A percentile compares a stretch with the other conserved stretches of the same genome.
Conservation (phyloP, 2,113 vertebrate genomes). For the Clarias batrachus region DNA sequence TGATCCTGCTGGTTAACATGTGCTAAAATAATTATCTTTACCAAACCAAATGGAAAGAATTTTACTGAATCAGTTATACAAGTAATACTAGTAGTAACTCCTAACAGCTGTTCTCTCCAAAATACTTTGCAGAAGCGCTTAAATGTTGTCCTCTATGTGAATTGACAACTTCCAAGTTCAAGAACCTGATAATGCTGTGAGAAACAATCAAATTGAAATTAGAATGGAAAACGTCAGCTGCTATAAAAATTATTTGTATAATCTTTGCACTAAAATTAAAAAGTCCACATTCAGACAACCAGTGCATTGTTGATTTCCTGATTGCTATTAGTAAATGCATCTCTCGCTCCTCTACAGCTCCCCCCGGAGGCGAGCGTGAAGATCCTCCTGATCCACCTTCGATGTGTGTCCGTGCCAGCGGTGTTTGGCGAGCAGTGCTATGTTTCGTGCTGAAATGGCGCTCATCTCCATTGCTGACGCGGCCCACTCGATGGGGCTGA, state of each 20-base stretch:
- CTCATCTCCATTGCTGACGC: slow-evolving; percentile 94
- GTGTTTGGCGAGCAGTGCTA: slow-evolving; percentile 84
- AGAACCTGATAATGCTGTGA: background rate
- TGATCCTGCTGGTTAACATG: too few species aligned
- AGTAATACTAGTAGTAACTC: too few species aligned
- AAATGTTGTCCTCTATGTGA: background rate
- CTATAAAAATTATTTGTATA: background rate
- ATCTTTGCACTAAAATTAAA: background rate
- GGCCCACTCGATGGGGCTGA: slow-evolving; percentile 82
- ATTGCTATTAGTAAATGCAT: background rate
- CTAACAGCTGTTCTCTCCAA: too few species aligned
- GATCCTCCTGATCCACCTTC: slow-evolving; percentile 83
- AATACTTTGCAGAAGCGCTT: background rate
- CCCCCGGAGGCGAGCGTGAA: slow-evolving; percentile 81
- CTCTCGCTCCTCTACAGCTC: slow-evolving; percentile 75
- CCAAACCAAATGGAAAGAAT: too few species aligned
- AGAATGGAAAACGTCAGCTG: background rate
- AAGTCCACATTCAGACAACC: background rate
- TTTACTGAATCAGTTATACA: too few species aligned
- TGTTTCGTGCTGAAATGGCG: slow-evolving; percentile 82
- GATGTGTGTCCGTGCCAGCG: slow-evolving; percentile 76
- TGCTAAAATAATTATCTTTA: too few species aligned
- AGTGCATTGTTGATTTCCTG: background rate
- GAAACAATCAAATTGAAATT: background rate
- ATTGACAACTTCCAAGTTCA: background rate